These are phyloP conservation scores for Myotis daubentonii DNA, from an alignment of 2,797 vertebrate genomes.

Conservation along the genomic window DNA sequence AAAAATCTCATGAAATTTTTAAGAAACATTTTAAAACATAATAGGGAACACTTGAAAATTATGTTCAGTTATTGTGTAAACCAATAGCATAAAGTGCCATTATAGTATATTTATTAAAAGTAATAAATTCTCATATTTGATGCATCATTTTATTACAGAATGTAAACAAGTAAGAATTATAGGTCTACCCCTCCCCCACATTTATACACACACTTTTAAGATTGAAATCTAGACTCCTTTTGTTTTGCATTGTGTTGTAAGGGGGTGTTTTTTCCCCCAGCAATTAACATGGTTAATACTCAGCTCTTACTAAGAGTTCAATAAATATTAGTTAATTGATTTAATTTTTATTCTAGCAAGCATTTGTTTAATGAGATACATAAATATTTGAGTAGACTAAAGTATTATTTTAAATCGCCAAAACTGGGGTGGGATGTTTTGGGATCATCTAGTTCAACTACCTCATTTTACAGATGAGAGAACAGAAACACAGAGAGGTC, in stretches of 20 bases:
- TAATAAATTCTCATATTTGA: constrained; percentile 21
- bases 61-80: background rate
- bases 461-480: background rate
- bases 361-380: constrained; percentile 24
- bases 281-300: background rate
- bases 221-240: constrained; percentile 1
- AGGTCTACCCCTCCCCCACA: background rate
- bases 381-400: constrained; percentile 49
- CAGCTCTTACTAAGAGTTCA: constrained; percentile 7
- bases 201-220: background rate
- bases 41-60: constrained; percentile 10
- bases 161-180: background rate
- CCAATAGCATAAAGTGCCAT: background rate
- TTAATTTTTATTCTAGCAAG: constrained; percentile 41
- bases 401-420: constrained; percentile 36
- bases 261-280: background rate
- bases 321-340: background rate
- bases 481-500: background rate
- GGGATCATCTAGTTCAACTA: background rate
- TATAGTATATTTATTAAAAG: constrained; percentile 22
- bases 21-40: constrained; percentile 17
- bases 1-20: constrained; percentile 40
- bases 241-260: background rate
- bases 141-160: constrained; percentile 19
- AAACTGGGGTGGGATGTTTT: background rate